Conservation (phyloP, 2,888 invertebrate species). For the Dicranocentrus wangi region DNA sequence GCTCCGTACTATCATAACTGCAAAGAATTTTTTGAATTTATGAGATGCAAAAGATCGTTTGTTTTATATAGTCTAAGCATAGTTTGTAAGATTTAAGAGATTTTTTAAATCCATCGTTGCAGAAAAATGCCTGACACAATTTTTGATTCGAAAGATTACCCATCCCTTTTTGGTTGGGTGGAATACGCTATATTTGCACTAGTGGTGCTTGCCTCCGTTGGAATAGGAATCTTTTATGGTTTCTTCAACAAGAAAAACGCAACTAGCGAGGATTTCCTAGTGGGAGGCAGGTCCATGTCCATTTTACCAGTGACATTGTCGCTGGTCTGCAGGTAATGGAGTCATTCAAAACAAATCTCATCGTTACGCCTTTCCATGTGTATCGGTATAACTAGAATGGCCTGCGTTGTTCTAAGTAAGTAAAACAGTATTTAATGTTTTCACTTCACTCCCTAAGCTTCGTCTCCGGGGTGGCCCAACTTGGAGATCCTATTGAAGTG, state of each 20-base stretch:
- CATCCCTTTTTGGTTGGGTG: constrained; percentile 77
- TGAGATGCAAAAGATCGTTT: too few relatives aligned
- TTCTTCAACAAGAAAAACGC: constrained; percentile 82
- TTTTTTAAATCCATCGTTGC: too few relatives aligned
- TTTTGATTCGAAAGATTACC: constrained; percentile 58
- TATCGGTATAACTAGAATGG: too few relatives aligned
- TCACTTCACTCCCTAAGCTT: constrained; percentile 27
- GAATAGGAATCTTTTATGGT: constrained; percentile 89
- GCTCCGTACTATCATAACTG: too few relatives aligned
- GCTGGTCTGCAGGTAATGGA: constrained; percentile 63
- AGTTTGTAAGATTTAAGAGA: too few relatives aligned
- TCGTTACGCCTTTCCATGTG: too few relatives aligned
- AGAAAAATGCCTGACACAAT: constrained; percentile 38
- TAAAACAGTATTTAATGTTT: too few relatives aligned
- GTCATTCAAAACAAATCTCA: too few relatives aligned
- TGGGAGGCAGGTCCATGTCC: constrained; percentile 87
- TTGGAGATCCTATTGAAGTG: constrained; percentile 58
- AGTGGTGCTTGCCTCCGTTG: constrained; percentile 84
- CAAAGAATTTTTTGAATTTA: too few relatives aligned
- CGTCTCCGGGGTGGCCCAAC: constrained; percentile 44
- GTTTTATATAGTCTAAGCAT: too few relatives aligned
- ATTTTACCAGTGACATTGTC: constrained; percentile 66
- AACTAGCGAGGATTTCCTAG: constrained; percentile 84
- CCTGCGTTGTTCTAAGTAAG: too few relatives aligned
- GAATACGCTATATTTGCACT: constrained; percentile 85